Evolutionary conservation across 2,113 vertebrate species (phyloP).

Genomic region (Notiomystis cincta): DNA sequence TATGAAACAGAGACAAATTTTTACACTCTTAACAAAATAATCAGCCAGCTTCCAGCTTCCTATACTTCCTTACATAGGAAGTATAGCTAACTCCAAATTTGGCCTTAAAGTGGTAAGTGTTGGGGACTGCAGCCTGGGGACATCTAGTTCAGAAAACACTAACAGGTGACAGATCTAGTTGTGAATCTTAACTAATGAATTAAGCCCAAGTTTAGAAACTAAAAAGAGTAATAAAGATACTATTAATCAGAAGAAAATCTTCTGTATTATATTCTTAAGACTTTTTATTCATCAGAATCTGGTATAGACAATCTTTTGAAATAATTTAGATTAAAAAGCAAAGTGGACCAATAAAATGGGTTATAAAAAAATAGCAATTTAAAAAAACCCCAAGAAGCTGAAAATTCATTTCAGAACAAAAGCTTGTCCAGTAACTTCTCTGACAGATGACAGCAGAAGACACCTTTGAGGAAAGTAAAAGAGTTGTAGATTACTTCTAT

Average conservation of each 20-base stretch:
- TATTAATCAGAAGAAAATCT: neutral
- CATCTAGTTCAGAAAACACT: neutral
- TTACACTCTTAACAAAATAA: neutral
- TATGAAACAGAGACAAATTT: neutral
- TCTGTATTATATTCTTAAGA: neutral
- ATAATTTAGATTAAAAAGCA: neutral
- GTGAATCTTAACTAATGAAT: neutral
- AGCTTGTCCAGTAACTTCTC: neutral
- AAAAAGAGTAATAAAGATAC: neutral
- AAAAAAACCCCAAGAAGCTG: neutral
- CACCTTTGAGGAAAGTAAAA: neutral
- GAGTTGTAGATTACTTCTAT: neutral
- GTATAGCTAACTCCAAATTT: neutral
- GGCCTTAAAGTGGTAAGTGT: neutral
- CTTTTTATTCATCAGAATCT: neutral
- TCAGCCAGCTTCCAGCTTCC: neutral
- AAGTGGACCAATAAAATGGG: neutral
- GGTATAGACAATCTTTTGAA: neutral
- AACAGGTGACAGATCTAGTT: neutral
- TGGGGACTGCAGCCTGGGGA: neutral
- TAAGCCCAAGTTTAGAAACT: neutral
- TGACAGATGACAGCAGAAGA: neutral
- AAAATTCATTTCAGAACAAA: neutral
- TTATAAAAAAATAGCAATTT: neutral
- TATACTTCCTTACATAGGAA: neutral